Conservation (phyloP, 2,797 vertebrate genomes). For the Carapus acus region DNA sequence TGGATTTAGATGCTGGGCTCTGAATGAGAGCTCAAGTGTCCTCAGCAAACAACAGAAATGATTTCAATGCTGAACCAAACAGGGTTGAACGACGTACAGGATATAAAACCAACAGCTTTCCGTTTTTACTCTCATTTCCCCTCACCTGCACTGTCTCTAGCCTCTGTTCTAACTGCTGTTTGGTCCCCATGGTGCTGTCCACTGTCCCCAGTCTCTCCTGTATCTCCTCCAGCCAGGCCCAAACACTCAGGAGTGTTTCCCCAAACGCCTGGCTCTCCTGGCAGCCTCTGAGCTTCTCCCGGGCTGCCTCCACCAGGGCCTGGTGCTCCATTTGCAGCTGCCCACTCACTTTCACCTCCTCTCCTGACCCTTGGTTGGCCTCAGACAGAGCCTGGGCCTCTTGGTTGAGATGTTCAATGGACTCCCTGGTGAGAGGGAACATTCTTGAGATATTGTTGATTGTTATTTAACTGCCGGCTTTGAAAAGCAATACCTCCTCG, state of each 20-base stretch:
- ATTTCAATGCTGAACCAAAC: neutral
- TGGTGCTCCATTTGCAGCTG: constrained; percentile 84
- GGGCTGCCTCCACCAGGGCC: constrained; percentile 78
- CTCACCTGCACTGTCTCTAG: constrained; percentile 85
- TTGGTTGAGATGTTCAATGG: constrained; percentile 83
- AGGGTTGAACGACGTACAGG: neutral
- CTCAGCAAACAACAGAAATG: constrained; percentile 10
- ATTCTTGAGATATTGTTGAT: constrained; percentile 2
- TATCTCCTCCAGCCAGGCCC: constrained; percentile 85
- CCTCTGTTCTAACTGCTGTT: constrained; percentile 79
- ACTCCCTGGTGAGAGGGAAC: constrained; percentile 70
- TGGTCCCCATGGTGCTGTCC: constrained; percentile 85
- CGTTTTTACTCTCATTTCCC: neutral
- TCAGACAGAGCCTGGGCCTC: constrained; percentile 82
- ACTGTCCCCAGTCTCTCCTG: constrained; percentile 79
- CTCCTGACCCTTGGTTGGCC: constrained; percentile 76
- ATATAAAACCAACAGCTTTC: neutral
- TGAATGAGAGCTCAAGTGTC: constrained; percentile 31
- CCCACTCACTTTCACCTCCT: constrained; percentile 74
- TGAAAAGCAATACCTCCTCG: constrained; percentile 82
- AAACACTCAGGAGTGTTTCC: constrained; percentile 82
- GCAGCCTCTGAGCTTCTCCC: constrained; percentile 77
- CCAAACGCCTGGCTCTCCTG: constrained; percentile 89
- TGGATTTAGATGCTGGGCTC: neutral
- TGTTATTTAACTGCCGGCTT: constrained; percentile 12